These are phyloP conservation scores for Thunnus thynnus DNA, from an alignment of 2,113 vertebrate genomes.

Conservation along the genomic window DNA sequence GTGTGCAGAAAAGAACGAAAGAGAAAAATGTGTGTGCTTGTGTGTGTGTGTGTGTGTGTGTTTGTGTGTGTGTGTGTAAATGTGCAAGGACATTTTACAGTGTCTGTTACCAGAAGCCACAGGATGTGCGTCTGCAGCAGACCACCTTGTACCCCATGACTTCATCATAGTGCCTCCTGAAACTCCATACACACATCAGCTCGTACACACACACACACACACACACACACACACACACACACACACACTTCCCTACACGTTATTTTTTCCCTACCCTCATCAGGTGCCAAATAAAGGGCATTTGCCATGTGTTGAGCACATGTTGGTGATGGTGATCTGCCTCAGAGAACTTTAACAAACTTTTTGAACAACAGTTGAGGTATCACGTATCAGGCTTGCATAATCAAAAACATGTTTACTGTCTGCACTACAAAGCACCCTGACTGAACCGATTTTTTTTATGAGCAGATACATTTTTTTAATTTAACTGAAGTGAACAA, in stretches of 20 bases:
- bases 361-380: slow-evolving; percentile 17
- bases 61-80: slow-evolving; percentile 14
- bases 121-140: slow-evolving; percentile 67
- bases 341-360: slow-evolving; percentile 35
- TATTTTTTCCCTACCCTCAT: slow-evolving; percentile 46
- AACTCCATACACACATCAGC: slow-evolving; percentile 8
- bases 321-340: slow-evolving; percentile 38
- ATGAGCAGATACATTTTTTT: background rate
- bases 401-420: slow-evolving; percentile 29
- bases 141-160: slow-evolving; percentile 74
- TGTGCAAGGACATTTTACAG: slow-evolving; percentile 49
- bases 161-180: slow-evolving; percentile 60
- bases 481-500: background rate
- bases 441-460: background rate
- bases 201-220: background rate
- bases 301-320: slow-evolving; percentile 69
- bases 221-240: background rate
- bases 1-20: background rate
- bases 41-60: slow-evolving; percentile 19
- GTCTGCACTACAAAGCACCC: background rate
- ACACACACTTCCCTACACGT: slow-evolving; percentile 5
- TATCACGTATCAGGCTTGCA: background rate
- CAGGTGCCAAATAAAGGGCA: slow-evolving; percentile 62
- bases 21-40: slow-evolving; percentile 3
- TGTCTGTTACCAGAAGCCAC: slow-evolving; percentile 57